Base-by-base conservation (phyloP, 2,888 invertebrate species). In the Hipparchia semele region DNA sequence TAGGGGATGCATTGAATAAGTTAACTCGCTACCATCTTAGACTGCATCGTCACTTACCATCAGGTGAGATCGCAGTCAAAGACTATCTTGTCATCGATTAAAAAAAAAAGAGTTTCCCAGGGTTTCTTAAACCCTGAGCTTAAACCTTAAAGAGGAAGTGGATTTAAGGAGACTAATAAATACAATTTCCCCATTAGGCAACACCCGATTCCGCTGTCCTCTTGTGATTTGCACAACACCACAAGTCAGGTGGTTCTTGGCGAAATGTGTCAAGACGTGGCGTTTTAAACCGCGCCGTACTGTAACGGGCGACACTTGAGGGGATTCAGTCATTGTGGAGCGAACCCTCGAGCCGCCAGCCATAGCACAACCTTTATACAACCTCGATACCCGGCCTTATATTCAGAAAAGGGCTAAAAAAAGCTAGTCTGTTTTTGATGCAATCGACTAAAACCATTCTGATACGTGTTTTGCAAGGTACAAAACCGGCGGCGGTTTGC, bases 211-310 rank as follows among this genome's bases (percentile, higher is more conserved):
- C 5, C 71, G 62, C 76, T 69, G n/a, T 51, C 68, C 73, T 68
- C 76, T 76, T 39, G 51, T 53, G 51, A 68, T 68, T 80, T 80
- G 73, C 58, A 73, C 73, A 77, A 73, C 13, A 77, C 73, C 23
- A 68, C 78, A 75, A 79, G 78, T 77, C 82, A 88, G 87, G 84
- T 86, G 81, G 81, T 81, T 79, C 82, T 81, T 61, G 53, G 76
- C 80, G 78, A 88, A 87, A 79, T 88, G 79, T 88, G 89, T 89
- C 90, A 89, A 87, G 87, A 85, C 82, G 84, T 77, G 78, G 77
- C 80, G 81, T 82, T 86, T 84, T 85, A 81, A 84, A 85, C 83
- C 84, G 80, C 77, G 82, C 79, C 81, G 78, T 77, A 39, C 54
- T 56, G 56, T 69, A 68, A 74, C 65, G 74, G 70, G 39, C 70